Base-by-base conservation (phyloP, 2,888 invertebrate species). In the Sinhomidia bicolor region DNA sequence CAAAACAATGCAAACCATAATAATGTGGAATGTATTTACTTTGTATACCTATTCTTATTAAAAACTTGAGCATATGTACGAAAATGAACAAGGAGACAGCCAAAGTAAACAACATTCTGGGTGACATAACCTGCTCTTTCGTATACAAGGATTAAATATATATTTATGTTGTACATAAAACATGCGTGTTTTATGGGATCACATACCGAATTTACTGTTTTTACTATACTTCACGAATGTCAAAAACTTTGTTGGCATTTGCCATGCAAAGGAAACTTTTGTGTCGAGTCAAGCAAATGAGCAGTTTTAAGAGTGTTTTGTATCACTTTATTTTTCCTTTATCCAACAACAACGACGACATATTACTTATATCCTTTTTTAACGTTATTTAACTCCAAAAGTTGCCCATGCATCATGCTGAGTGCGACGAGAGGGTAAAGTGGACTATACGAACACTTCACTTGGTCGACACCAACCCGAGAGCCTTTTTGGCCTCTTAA, bases 131-230 rank as follows among this genome's bases (percentile, higher is more conserved):
- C 6, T 54, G 17, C 17, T 17, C 54, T 54, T 12, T 2, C 17
- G 3, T 54, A 44, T 6, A 60, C 26, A 54, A 20, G 17, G 1
- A 4, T 54, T n/a, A n/a, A n/a, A n/a, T n/a, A n/a, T n/a, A n/a
- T n/a, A n/a, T n/a, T n/a, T n/a, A 20, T 17, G 17, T 26, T 32
- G 29, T 32, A 65, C 32, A 32, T 65, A n/a, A 32, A 32, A 68
- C 41, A 68, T 68, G 68, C 68, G 68, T 68, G 68, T 68, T 68
- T 68, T 68, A 68, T 68, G 68, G 68, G 68, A 76, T 79, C 79
- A 57, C 79, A 79, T 57, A 57, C 79, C 78, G 60, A 60, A 79
- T 79, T 79, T 79, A 79, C 36, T 41, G 54, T 60, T 79, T 51
- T 23, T n/a, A n/a, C n/a, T n/a, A 79, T 60, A 60, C 79, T 54